Base-by-base conservation (phyloP, 2,113 vertebrate genomes). In the Protomyctophum bolini region DNA sequence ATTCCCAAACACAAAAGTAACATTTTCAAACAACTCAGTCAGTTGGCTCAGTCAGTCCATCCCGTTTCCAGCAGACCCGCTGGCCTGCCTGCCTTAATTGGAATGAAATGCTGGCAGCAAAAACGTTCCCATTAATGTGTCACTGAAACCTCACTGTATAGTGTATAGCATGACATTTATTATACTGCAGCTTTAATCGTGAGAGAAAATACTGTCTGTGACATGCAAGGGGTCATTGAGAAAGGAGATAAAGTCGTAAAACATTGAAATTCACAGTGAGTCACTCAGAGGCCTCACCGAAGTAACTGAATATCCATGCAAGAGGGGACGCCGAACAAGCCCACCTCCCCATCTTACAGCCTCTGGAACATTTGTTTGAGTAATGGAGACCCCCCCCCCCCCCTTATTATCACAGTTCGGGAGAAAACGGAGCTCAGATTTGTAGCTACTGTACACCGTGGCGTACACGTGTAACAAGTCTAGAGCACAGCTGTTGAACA, bases 401-500 rank as follows among this genome's bases (percentile, higher is more conserved):
- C 21, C 21, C 21, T 21, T 69, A 50, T 11, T 33, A 58, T 64
- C 7, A 57, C 9, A 50, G 21, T 41, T n/a, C 10, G 10, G 15
- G 15, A 46, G 15, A 54, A 33, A n/a, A 12, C 6, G 0, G 14
- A 29, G 15, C 69, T n/a, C n/a, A 54, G 28, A 4, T 10, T 12
- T 7, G 33, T 71, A 21, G n/a, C 21, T 21, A n/a, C n/a, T n/a
- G n/a, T n/a, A n/a, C n/a, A n/a, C n/a, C n/a, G n/a, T n/a, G n/a
- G n/a, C n/a, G 75, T 49, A 62, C 65, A 80, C 64, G 45, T 69
- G 70, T 55, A 64, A 14, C 65, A 47, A 29, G 21, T 21, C 21
- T 21, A 21, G 57, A 61, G 11, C 64, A 64, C 84, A 86, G 79
- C 81, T 83, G 84, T 58, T 72, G 8, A 45, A 47, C 64, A 66